A percentile compares a stretch with the other conserved stretches of the same genome.
Conservation (phyloP, 1,140 invertebrate genomes). For the Caerostris darwini region DNA sequence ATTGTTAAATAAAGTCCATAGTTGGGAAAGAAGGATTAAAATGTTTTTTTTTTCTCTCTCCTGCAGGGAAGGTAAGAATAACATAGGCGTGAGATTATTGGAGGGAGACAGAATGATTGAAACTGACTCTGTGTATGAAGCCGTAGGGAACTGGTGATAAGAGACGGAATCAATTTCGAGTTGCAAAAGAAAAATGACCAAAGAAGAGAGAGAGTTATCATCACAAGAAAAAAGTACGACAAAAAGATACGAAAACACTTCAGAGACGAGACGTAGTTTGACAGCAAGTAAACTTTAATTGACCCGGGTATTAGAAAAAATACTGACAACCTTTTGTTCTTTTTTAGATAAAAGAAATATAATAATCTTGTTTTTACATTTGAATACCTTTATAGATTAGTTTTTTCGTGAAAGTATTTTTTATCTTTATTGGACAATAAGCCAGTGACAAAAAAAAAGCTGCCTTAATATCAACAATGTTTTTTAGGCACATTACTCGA, state of each 20-base stretch:
- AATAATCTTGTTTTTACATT: neutral
- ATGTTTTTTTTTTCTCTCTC: neutral
- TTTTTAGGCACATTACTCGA: too few species aligned
- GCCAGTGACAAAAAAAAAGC: neutral
- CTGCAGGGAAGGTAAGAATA: neutral
- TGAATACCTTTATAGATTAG: neutral
- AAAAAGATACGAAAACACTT: slow-evolving; percentile 45
- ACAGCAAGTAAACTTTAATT: slow-evolving; percentile 49
- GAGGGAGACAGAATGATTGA: slow-evolving; percentile 51
- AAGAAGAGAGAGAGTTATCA: neutral
- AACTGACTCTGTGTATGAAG: slow-evolving; percentile 12
- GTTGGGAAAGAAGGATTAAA: neutral
- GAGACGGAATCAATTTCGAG: slow-evolving; percentile 51
- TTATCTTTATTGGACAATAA: too few species aligned
- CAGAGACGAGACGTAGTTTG: neutral
- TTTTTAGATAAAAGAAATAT: neutral
- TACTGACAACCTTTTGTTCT: neutral
- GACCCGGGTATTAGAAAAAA: slow-evolving; percentile 4
- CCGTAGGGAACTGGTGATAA: slow-evolving; percentile 24
- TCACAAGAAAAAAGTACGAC: neutral
- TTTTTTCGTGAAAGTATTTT: neutral
- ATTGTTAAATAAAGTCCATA: neutral
- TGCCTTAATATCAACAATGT: too few species aligned
- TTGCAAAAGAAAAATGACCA: slow-evolving; percentile 48
- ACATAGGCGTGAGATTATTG: slow-evolving; percentile 31